Percentiles rank a stretch among this genome's conserved stretches.
These are phyloP conservation scores for Cyprinodon brontotheroides DNA, from an alignment of 2,113 vertebrate species.

Conservation along the genomic window DNA sequence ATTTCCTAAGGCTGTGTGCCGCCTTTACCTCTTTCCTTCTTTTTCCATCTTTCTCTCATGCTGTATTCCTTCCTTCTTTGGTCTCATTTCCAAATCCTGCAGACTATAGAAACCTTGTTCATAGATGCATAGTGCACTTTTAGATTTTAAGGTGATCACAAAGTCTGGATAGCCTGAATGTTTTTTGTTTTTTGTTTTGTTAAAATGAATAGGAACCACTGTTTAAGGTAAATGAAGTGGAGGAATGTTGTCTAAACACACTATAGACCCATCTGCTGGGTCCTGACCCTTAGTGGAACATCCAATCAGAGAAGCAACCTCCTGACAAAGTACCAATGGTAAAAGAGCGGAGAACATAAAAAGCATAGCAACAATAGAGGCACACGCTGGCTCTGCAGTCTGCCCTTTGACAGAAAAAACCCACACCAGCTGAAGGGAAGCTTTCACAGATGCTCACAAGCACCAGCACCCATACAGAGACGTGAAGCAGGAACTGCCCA, in stretches of 20 bases:
- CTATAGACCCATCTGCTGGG: conserved; percentile 76
- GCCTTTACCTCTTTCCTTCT: background rate
- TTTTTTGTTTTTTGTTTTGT: background rate
- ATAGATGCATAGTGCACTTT: too few species aligned
- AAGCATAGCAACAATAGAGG: conserved; percentile 63
- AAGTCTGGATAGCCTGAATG: background rate
- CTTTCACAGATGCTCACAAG: conserved; percentile 52
- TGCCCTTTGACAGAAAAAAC: conserved; percentile 25
- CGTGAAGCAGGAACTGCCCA: conserved; percentile 10
- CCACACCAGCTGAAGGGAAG: background rate
- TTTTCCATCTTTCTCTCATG: background rate
- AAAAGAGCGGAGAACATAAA: conserved; percentile 49
- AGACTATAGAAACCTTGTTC: background rate
- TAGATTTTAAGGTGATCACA: background rate
- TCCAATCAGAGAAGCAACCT: conserved; percentile 58
- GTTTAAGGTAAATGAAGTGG: conserved; percentile 33
- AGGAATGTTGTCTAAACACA: conserved; percentile 51
- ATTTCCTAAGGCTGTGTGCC: background rate
- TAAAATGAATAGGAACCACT: background rate
- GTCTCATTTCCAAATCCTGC: background rate
- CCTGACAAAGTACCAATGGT: conserved; percentile 65
- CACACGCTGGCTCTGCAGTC: conserved; percentile 63
- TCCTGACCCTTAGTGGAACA: conserved; percentile 60
- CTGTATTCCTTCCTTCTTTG: background rate
- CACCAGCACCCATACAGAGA: conserved; percentile 8